Conservation (phyloP, 2,888 invertebrate genomes). For the Ferrisia virgata region DNA sequence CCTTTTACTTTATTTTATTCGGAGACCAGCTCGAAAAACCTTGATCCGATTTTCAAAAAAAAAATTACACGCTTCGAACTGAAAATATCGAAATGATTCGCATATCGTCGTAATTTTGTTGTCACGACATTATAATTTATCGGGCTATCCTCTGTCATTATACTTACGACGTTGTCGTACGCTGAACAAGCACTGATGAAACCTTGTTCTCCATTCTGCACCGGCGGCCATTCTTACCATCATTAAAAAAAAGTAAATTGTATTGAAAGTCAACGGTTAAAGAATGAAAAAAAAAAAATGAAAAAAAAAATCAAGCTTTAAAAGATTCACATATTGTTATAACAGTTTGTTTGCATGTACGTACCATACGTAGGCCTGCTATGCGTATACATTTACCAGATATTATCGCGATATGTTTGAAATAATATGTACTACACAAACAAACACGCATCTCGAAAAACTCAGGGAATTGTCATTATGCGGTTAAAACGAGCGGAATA, state of each 20-base stretch:
- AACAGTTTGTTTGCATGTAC: background rate
- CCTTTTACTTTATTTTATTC: background rate
- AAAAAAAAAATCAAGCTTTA: background rate
- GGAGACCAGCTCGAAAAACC: background rate
- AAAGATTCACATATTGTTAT: background rate
- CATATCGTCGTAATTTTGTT: background rate
- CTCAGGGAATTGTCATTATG: background rate
- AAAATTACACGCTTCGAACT: background rate
- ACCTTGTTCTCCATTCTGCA: conserved; percentile 21
- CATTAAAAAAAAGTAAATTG: conserved; percentile 8
- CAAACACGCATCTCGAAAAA: background rate
- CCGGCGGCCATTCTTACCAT: background rate
- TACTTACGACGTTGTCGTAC: background rate
- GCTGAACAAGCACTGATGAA: conserved; percentile 7
- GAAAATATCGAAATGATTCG: background rate
- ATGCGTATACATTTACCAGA: background rate
- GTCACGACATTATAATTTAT: conserved; percentile 4
- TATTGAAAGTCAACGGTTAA: background rate
- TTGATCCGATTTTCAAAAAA: background rate
- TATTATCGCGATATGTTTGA: background rate
- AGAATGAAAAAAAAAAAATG: background rate
- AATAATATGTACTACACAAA: background rate
- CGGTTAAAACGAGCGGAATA: background rate
- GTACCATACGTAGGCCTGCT: background rate
- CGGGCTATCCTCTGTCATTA: background rate